phyloP scores from a whole-genome alignment of 1,140 invertebrate genomes.

The Drosophila oshimai region DNA sequence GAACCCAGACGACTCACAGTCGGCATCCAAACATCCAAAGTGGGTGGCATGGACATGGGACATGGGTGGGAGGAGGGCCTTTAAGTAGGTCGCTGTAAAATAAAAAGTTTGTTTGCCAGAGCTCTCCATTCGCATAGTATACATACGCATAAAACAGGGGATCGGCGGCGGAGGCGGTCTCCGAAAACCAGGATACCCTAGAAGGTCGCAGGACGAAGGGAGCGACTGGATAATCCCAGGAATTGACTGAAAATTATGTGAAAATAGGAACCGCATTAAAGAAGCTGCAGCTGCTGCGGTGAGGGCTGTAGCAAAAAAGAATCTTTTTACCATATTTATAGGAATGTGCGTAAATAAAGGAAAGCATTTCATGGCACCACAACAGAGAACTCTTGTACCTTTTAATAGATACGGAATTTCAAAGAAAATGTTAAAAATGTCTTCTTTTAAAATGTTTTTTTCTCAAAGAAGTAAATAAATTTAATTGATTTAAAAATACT shows the following conservation, averaged over 20 bases:
- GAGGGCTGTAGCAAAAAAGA: background rate
- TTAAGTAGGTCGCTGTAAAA: slow-evolving; percentile 47
- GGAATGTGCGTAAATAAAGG: background rate
- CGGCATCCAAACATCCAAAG: background rate
- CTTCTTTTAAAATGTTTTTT: too few species aligned
- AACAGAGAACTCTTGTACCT: background rate
- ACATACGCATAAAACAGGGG: slow-evolving; percentile 34
- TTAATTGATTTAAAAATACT: too few species aligned
- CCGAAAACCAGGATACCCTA: slow-evolving; percentile 24
- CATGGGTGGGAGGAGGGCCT: background rate
- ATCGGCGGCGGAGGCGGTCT: slow-evolving; percentile 10
- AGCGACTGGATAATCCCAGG: slow-evolving; percentile 18
- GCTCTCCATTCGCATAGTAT: slow-evolving; percentile 23
- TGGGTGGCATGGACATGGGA: background rate
- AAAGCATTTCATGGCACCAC: background rate
- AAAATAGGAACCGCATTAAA: slow-evolving; percentile 24
- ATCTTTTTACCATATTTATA: background rate
- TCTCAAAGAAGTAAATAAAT: too few species aligned
- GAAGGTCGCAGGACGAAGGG: background rate
- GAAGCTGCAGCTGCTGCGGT: background rate
- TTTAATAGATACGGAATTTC: background rate
- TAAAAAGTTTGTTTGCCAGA: slow-evolving; percentile 43
- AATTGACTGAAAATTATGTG: slow-evolving; percentile 42
- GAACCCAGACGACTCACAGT: slow-evolving; percentile 28
- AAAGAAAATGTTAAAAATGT: background rate